Conservation (phyloP, 2,113 vertebrate species). For the Pluvianellus socialis region DNA sequence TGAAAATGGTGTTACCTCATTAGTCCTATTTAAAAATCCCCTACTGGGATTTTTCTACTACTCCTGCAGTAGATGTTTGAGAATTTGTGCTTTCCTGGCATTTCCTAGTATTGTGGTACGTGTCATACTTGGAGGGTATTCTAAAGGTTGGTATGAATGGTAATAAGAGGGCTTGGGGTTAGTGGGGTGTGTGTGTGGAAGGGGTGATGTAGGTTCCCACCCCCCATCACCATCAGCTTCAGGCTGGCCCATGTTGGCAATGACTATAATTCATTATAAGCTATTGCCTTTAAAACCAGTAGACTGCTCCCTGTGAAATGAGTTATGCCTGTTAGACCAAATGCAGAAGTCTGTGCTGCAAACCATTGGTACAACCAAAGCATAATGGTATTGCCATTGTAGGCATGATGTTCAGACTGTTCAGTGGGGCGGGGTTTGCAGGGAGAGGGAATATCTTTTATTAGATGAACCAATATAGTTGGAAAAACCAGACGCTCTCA, state of each 20-base stretch:
- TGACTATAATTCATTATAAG: not conserved
- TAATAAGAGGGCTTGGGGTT: not conserved
- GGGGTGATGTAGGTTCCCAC: no score
- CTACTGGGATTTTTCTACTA: not conserved
- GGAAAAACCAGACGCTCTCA: not conserved
- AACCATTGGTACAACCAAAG: not conserved
- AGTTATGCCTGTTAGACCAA: not conserved
- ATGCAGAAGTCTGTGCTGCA: not conserved
- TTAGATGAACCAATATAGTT: not conserved
- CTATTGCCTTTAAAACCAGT: not conserved
- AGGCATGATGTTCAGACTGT: not conserved
- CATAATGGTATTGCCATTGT: not conserved
- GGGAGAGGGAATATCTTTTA: not conserved
- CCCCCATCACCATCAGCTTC: not conserved
- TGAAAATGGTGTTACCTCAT: not conserved
- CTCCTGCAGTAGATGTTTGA: not conserved
- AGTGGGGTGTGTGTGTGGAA: not conserved
- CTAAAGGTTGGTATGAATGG: not conserved
- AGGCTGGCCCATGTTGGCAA: not conserved
- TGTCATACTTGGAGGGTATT: not conserved
- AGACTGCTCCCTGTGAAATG: not conserved
- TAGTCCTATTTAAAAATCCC: conserved; percentile 29
- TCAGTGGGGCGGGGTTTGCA: not conserved
- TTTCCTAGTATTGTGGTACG: not conserved
- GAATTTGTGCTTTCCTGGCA: not conserved